A percentile compares a stretch with the other conserved stretches of the same genome.
Conservation (phyloP, 2,888 invertebrate species). For the Keiferia lycopersicella region DNA sequence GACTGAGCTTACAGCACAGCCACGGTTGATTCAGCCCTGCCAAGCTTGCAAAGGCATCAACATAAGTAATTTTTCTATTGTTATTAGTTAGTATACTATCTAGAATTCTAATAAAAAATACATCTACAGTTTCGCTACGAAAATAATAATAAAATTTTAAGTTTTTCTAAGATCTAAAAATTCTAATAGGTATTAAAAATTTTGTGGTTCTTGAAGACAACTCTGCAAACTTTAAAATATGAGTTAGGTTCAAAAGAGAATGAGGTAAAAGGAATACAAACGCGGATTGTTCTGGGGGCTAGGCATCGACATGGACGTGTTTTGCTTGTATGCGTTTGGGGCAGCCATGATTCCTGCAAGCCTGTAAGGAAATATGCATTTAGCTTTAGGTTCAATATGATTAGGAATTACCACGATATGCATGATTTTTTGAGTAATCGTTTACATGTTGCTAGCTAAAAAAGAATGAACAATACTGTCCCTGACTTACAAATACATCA, state of each 20-base stretch:
- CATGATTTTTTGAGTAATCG: background rate
- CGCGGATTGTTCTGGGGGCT: slow-evolving; percentile 86
- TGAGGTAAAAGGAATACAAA: slow-evolving; percentile 74
- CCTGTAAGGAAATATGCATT: slow-evolving; percentile 35
- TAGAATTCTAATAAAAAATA: slow-evolving; percentile 49
- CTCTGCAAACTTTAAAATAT: slow-evolving; percentile 16
- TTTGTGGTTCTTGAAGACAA: background rate
- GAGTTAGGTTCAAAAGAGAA: slow-evolving; percentile 2
- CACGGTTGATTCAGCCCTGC: slow-evolving; percentile 60
- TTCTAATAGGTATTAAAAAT: background rate
- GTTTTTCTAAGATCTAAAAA: background rate
- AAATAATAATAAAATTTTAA: background rate
- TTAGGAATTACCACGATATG: background rate
- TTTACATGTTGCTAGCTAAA: background rate
- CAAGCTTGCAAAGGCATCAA: slow-evolving; percentile 67
- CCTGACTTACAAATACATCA: background rate
- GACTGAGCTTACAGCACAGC: slow-evolving; percentile 67
- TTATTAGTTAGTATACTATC: slow-evolving; percentile 65
- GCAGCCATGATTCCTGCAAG: slow-evolving; percentile 83
- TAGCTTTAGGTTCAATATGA: background rate
- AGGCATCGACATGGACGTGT: slow-evolving; percentile 87
- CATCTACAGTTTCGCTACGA: slow-evolving; percentile 14
- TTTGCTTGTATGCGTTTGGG: slow-evolving; percentile 91
- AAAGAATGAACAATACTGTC: background rate
- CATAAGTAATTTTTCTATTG: slow-evolving; percentile 49